Evolutionary conservation across 2,888 invertebrate species (phyloP).

Genomic region (Stenotaenia linearis): DNA sequence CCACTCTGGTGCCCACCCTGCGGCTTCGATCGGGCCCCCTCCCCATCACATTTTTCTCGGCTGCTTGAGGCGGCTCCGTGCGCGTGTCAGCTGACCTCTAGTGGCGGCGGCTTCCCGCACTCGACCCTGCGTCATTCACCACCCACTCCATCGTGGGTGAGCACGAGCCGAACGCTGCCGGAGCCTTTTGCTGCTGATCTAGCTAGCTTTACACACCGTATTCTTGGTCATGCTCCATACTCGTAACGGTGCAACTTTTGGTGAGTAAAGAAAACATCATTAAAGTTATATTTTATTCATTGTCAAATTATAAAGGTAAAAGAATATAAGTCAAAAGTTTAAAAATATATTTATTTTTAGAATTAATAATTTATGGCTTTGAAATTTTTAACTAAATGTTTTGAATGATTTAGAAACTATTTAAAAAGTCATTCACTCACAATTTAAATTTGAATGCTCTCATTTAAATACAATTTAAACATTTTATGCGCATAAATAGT

Average conservation of each 20-base stretch:
- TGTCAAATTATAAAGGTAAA: neutral
- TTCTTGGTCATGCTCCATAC: neutral
- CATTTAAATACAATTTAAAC: neutral
- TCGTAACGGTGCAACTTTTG: neutral
- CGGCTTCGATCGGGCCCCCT: neutral
- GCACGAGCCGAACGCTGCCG: neutral
- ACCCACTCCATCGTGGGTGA: slow-evolving; percentile 1
- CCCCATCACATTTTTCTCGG: neutral
- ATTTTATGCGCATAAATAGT: neutral
- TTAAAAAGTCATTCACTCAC: neutral
- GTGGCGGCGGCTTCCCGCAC: slow-evolving; percentile 5
- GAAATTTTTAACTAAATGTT: neutral
- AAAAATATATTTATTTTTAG: neutral
- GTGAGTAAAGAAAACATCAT: neutral
- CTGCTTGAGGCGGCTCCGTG: neutral
- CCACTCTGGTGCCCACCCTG: neutral
- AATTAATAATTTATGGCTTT: neutral
- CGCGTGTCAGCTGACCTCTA: slow-evolving; percentile 4
- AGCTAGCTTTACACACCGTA: neutral
- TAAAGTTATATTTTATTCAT: neutral
- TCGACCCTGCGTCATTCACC: slow-evolving; percentile 3
- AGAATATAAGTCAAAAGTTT: neutral
- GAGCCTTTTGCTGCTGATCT: neutral
- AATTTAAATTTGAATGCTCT: no score
- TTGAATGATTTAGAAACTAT: no score